These are phyloP conservation scores for Pagetopsis macropterus DNA, from an alignment of 2,797 vertebrate species.

Conservation along the genomic window DNA sequence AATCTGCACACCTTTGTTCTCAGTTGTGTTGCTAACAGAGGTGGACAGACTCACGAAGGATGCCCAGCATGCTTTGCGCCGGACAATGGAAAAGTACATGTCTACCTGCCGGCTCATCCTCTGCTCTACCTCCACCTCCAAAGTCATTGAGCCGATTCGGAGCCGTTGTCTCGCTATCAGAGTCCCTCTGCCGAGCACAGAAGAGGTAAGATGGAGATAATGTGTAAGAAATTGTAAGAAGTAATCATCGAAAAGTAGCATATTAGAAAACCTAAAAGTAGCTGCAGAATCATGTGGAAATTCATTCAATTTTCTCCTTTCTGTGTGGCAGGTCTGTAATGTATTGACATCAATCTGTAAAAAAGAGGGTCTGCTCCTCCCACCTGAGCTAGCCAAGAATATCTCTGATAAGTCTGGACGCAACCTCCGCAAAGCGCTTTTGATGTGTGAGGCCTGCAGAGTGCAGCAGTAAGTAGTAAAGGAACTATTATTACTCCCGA, in stretches of 20 bases:
- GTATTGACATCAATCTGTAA: conserved; percentile 91
- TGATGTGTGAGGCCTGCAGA: conserved; percentile 97
- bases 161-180: conserved; percentile 94
- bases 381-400: conserved; percentile 89
- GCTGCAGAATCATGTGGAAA: not conserved
- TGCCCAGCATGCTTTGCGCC: conserved; percentile 94
- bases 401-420: conserved; percentile 92
- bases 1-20: conserved; percentile 10
- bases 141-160: conserved; percentile 94
- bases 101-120: conserved; percentile 93
- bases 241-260: not conserved
- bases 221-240: too few species aligned
- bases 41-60: conserved; percentile 97
- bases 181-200: conserved; percentile 91
- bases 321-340: conserved; percentile 86
- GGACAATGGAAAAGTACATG: conserved; percentile 99
- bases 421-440: conserved; percentile 94
- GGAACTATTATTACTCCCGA: not conserved
- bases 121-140: conserved; percentile 95
- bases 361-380: conserved; percentile 93
- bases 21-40: conserved; percentile 96
- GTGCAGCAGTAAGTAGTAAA: conserved; percentile 93
- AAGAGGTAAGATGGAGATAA: conserved; percentile 85
- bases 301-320: not conserved
- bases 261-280: not conserved